These are phyloP conservation scores for Pomatostomus ruficeps DNA, from an alignment of 2,113 vertebrate genomes.

Conservation along the genomic window DNA sequence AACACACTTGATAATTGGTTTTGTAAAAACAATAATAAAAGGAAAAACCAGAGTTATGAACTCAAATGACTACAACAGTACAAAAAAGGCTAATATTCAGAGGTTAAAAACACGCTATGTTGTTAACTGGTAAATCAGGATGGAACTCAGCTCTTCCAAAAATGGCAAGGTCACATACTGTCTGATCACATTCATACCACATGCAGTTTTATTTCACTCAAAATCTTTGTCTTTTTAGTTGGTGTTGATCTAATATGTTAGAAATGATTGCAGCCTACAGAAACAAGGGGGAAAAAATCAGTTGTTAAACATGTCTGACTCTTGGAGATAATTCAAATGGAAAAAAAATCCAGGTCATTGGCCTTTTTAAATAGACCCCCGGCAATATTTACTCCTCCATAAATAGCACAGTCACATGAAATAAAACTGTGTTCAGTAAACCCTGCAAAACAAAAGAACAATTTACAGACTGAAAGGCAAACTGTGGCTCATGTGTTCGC, in stretches of 20 bases:
- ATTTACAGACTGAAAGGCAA: conserved; percentile 58
- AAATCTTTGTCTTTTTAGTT: background rate
- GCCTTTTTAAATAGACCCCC: conserved; percentile 76
- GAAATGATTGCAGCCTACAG: background rate
- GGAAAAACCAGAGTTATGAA: background rate
- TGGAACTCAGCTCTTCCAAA: background rate
- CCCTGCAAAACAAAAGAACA: conserved; percentile 76
- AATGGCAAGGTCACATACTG: background rate
- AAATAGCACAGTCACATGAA: conserved; percentile 80
- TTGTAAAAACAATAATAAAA: background rate
- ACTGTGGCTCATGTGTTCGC: conserved; percentile 46
- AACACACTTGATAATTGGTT: background rate
- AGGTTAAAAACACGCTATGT: background rate
- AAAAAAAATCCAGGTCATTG: conserved; percentile 76
- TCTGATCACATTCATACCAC: background rate
- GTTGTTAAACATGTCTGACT: conserved; percentile 51
- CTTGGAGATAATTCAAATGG: conserved; percentile 71
- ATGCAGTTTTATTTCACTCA: background rate
- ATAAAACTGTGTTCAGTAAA: conserved; percentile 70
- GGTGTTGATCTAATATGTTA: background rate
- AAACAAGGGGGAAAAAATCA: background rate
- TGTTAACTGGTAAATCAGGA: background rate
- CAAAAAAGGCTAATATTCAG: background rate
- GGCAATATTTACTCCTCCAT: conserved; percentile 77
- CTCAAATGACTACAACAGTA: background rate